Evolutionary conservation across 2,797 vertebrate species (phyloP).

Genomic region (Fundulus diaphanus): DNA sequence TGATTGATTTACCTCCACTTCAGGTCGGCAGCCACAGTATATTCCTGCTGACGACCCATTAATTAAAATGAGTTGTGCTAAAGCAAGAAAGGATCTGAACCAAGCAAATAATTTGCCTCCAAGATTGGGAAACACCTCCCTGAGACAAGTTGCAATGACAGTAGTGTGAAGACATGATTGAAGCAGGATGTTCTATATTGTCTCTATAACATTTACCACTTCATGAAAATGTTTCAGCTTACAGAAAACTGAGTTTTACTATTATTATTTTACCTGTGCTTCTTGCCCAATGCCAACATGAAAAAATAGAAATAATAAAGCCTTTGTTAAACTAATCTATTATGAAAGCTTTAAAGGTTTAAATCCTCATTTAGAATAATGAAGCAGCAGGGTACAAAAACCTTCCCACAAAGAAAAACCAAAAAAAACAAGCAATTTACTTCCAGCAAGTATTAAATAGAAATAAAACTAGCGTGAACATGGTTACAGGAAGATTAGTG

Average conservation of each 20-base stretch:
- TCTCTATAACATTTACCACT: not conserved
- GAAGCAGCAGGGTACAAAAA: slow-evolving; percentile 7
- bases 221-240: not conserved
- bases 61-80: no score
- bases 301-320: not conserved
- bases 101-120: not conserved
- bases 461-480: slow-evolving; percentile 6
- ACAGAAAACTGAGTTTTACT: not conserved
- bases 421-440: slow-evolving; percentile 11
- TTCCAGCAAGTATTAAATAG: not conserved
- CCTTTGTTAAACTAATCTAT: slow-evolving; percentile 23
- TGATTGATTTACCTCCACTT: no score
- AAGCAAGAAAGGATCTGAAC: no score
- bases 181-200: not conserved
- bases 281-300: not conserved
- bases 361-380: slow-evolving; percentile 31
- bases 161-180: not conserved
- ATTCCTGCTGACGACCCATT: no score
- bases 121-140: not conserved
- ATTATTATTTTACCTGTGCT: no score
- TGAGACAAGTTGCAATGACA: not conserved
- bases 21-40: no score
- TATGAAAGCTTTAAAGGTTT: slow-evolving; percentile 29
- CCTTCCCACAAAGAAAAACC: not conserved
- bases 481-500: slow-evolving; percentile 8